Evolutionary conservation across 2,113 vertebrate genomes (phyloP).

Genomic region (Rhabdomys dilectus): DNA sequence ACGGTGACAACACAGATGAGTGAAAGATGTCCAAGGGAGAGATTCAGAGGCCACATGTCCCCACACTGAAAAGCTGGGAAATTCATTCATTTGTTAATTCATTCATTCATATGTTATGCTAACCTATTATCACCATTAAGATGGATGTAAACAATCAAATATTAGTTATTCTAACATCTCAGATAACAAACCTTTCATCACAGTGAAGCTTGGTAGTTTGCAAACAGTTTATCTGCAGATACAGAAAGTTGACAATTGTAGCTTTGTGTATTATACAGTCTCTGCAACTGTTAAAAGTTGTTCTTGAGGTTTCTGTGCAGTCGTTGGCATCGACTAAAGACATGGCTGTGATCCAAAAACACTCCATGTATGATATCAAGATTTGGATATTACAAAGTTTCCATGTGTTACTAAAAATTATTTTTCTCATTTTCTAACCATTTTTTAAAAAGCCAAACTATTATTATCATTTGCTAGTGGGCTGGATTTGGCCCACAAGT

Average conservation of each 20-base stretch:
- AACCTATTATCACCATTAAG: not conserved
- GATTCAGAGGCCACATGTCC: not conserved
- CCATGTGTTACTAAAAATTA: not conserved
- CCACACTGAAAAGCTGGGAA: not conserved
- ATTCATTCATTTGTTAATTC: not conserved
- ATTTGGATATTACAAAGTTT: slow-evolving; percentile 1
- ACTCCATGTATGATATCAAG: not conserved
- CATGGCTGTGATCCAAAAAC: not conserved
- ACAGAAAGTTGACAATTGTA: not conserved
- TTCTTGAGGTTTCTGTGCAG: not conserved
- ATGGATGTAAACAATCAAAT: not conserved
- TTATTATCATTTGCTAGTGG: not conserved
- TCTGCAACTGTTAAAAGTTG: slow-evolving; percentile 1
- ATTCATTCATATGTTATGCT: not conserved
- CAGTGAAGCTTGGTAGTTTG: not conserved
- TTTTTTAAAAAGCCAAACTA: slow-evolving; percentile 35
- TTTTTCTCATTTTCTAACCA: slow-evolving; percentile 25
- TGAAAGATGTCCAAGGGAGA: not conserved
- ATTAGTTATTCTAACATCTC: not conserved
- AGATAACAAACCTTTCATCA: not conserved
- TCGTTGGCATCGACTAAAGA: not conserved
- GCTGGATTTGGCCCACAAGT: not conserved
- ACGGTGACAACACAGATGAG: no score
- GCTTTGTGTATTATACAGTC: not conserved
- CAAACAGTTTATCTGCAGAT: slow-evolving; percentile 32